phyloP scores from a whole-genome alignment of 1,140 invertebrate species.

The Drosophila sturtevanti region DNA sequence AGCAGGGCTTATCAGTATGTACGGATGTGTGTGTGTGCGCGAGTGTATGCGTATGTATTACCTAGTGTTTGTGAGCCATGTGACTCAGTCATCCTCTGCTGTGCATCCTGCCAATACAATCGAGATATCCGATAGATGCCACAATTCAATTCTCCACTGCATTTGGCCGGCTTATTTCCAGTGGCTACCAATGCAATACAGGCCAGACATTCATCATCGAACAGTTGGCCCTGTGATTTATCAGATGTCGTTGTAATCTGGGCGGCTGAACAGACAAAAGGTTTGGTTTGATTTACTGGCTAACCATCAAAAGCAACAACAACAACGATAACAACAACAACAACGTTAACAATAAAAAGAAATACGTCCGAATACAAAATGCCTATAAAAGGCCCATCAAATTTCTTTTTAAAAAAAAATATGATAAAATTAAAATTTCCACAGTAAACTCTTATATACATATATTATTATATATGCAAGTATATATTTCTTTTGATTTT shows the following conservation, averaged over 20 bases:
- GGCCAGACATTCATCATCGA: slow-evolving; percentile 43
- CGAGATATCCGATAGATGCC: slow-evolving; percentile 70
- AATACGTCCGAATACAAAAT: too few relatives aligned
- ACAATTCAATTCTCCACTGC: slow-evolving; percentile 36
- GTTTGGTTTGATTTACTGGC: not conserved
- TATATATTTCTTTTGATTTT: too few relatives aligned
- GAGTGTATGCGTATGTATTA: slow-evolving; percentile 15
- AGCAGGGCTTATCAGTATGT: slow-evolving; percentile 4
- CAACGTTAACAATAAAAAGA: not conserved
- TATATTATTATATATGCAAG: too few relatives aligned
- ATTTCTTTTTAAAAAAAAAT: too few relatives aligned
- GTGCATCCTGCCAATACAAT: slow-evolving; percentile 68
- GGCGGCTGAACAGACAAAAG: slow-evolving; percentile 30
- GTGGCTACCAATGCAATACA: slow-evolving; percentile 56
- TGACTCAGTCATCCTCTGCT: slow-evolving; percentile 1
- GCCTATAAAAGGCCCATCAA: too few relatives aligned
- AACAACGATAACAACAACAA: not conserved
- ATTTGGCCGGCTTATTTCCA: slow-evolving; percentile 35
- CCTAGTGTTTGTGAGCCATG: slow-evolving; percentile 11
- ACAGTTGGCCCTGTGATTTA: not conserved
- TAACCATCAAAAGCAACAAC: not conserved
- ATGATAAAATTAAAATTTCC: too few relatives aligned
- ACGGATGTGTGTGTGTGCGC: slow-evolving; percentile 1
- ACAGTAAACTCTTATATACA: too few relatives aligned
- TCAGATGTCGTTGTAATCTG: slow-evolving; percentile 38